phyloP scores from a whole-genome alignment of 2,797 vertebrate genomes.

The Cichlasoma orientale region DNA sequence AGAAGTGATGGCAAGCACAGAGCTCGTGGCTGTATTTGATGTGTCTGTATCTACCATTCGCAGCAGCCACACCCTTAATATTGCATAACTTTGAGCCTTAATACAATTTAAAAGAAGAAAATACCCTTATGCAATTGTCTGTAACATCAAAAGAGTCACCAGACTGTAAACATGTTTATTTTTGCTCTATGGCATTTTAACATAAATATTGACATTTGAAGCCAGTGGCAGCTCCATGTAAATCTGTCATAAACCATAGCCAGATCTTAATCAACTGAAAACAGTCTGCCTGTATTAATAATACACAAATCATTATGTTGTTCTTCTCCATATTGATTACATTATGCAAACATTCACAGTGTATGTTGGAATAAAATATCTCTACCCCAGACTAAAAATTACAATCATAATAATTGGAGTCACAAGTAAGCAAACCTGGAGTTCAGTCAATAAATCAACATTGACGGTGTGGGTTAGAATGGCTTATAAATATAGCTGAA shows the following conservation, averaged over 20 bases:
- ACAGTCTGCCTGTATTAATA: background rate
- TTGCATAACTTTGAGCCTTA: background rate
- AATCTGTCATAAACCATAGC: background rate
- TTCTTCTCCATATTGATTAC: background rate
- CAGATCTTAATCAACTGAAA: background rate
- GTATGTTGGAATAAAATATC: background rate
- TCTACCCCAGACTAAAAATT: background rate
- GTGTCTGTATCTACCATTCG: background rate
- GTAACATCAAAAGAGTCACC: background rate
- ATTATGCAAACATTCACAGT: background rate
- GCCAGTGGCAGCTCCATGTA: background rate
- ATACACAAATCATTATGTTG: background rate
- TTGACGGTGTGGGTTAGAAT: background rate
- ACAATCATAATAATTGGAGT: background rate
- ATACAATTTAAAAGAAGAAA: background rate
- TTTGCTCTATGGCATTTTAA: background rate
- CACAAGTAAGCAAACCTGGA: background rate
- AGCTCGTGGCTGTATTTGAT: background rate
- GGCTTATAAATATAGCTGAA: background rate
- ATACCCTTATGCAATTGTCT: background rate
- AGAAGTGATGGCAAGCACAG: background rate
- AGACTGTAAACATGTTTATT: background rate
- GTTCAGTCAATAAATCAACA: background rate
- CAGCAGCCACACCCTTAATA: background rate
- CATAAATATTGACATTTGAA: background rate